Conservation (phyloP, 2,797 vertebrate species). For the Rhinoraja longicauda region DNA sequence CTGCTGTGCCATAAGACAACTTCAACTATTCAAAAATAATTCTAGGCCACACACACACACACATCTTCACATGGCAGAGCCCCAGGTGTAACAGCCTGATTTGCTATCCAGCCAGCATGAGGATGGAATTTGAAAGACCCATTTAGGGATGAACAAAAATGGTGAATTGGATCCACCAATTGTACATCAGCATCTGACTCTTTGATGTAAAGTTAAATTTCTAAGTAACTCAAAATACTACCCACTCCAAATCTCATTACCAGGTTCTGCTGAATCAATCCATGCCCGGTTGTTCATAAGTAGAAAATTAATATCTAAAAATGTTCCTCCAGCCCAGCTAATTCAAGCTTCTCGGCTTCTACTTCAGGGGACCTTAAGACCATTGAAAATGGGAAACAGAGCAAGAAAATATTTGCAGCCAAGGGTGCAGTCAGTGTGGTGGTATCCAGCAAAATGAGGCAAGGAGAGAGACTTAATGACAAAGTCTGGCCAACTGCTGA, state of each 20-base stretch:
- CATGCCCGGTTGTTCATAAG: neutral
- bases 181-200: neutral
- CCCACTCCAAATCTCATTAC: neutral
- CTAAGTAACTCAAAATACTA: neutral
- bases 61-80: neutral
- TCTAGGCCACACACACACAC: neutral
- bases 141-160: neutral
- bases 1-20: neutral
- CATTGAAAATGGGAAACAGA: neutral
- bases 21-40: neutral
- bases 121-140: neutral
- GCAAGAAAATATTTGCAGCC: neutral
- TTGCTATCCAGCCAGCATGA: neutral
- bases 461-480: neutral
- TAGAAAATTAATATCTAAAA: neutral
- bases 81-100: neutral
- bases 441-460: neutral
- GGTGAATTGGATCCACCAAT: neutral
- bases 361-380: neutral
- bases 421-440: neutral
- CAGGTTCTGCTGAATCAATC: conserved; percentile 1
- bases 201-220: neutral
- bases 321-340: neutral
- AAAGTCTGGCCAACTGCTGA: conserved; percentile 12
- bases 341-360: neutral